Conservation (phyloP, 2,888 invertebrate genomes). For the Pristionchus mayeri region DNA sequence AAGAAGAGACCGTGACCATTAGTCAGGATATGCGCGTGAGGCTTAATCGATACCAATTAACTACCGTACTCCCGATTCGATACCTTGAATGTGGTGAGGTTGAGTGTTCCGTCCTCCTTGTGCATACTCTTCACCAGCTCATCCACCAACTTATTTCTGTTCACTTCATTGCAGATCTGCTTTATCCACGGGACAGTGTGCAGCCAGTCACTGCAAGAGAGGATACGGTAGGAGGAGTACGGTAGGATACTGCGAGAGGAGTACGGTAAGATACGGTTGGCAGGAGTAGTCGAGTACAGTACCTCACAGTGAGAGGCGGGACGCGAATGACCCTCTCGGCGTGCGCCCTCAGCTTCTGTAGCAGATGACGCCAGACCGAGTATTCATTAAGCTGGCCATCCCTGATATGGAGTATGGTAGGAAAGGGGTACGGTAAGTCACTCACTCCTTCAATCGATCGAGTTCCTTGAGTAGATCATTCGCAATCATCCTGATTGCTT, state of each 20-base stretch:
- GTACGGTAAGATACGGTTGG: neutral
- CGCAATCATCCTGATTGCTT: slow-evolving; percentile 55
- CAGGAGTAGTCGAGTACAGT: neutral
- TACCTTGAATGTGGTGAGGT: slow-evolving; percentile 11
- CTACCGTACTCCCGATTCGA: neutral
- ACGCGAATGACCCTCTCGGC: slow-evolving; percentile 5
- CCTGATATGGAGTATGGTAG: neutral
- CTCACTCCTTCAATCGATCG: slow-evolving; percentile 51
- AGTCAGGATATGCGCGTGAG: slow-evolving; percentile 17
- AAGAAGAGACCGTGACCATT: slow-evolving; percentile 6
- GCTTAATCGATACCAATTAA: neutral
- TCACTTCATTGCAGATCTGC: slow-evolving; percentile 36
- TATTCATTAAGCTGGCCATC: slow-evolving; percentile 28
- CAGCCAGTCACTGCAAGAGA: slow-evolving; percentile 30
- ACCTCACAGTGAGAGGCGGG: neutral
- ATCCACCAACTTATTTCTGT: slow-evolving; percentile 12
- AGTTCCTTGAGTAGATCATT: slow-evolving; percentile 49
- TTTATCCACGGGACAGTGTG: slow-evolving; percentile 38
- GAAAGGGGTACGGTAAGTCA: neutral
- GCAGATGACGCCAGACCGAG: slow-evolving; percentile 2
- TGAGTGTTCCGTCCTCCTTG: neutral
- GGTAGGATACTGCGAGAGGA: neutral
- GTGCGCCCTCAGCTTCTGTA: neutral
- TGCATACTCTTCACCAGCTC: slow-evolving; percentile 17
- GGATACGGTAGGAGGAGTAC: neutral